phyloP scores from a whole-genome alignment of 2,113 vertebrate genomes.

The Martes martes region DNA sequence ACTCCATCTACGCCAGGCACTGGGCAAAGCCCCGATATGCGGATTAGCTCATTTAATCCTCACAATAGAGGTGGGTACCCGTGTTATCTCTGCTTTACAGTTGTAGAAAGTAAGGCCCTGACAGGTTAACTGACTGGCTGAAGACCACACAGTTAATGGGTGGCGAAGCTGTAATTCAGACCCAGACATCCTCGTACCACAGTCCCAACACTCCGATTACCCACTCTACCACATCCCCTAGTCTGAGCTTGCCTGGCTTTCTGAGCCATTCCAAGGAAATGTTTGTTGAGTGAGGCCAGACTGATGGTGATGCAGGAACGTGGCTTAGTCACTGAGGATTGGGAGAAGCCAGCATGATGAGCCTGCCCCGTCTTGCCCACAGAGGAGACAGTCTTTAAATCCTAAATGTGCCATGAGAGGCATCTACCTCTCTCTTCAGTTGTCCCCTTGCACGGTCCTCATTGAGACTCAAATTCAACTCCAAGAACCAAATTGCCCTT shows the following conservation, averaged over 20 bases:
- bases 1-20: not conserved
- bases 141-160: not conserved
- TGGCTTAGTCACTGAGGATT: not conserved
- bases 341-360: not conserved
- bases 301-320: not conserved
- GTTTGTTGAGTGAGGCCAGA: not conserved
- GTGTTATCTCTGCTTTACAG: not conserved
- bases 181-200: not conserved
- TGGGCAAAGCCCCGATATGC: not conserved
- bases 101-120: not conserved
- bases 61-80: not conserved
- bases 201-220: not conserved
- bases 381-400: not conserved
- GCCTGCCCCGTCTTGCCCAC: not conserved
- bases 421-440: not conserved
- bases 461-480: constrained; percentile 66
- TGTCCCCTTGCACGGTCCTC: not conserved
- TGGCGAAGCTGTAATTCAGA: not conserved
- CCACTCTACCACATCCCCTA: not conserved
- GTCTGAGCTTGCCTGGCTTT: not conserved
- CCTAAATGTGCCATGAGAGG: not conserved
- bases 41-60: not conserved
- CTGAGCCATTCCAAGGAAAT: not conserved
- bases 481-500: constrained; percentile 62
- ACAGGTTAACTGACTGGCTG: not conserved